Conservation (phyloP, 2,113 vertebrate genomes). For the Crotalus tigris region DNA sequence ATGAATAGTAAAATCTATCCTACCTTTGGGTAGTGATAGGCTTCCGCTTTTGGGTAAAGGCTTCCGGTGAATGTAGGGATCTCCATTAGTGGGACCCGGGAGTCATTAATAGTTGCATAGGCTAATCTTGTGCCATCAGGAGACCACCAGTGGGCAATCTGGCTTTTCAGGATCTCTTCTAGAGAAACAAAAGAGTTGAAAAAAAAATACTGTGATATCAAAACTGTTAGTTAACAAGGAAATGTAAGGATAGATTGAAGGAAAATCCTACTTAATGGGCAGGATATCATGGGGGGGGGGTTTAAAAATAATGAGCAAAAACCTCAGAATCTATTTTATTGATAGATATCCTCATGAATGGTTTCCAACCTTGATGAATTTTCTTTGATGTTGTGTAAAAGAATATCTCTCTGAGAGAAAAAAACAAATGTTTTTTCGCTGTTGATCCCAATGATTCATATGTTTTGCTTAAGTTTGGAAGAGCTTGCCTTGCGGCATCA, state of each 20-base stretch:
- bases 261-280: conserved; percentile 15
- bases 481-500: neutral
- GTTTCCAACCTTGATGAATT: neutral
- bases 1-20: conserved; percentile 13
- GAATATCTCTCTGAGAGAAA: neutral
- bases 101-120: conserved; percentile 93
- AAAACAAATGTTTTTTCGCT: neutral
- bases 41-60: conserved; percentile 82
- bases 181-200: conserved; percentile 35
- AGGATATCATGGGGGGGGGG: conserved; percentile 25
- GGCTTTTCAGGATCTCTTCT: conserved; percentile 94
- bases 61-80: conserved; percentile 86
- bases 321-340: neutral
- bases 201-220: conserved; percentile 17
- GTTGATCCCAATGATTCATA: neutral
- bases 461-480: neutral
- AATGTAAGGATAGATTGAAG: conserved; percentile 11
- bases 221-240: conserved; percentile 40
- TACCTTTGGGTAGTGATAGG: conserved; percentile 96
- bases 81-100: conserved; percentile 91
- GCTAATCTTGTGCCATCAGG: conserved; percentile 90
- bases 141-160: conserved; percentile 97
- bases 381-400: neutral
- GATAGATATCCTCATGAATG: conserved; percentile 43
- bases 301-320: conserved; percentile 14